These are phyloP conservation scores for Toxostoma redivivum DNA, from an alignment of 2,113 vertebrate species.

Conservation along the genomic window DNA sequence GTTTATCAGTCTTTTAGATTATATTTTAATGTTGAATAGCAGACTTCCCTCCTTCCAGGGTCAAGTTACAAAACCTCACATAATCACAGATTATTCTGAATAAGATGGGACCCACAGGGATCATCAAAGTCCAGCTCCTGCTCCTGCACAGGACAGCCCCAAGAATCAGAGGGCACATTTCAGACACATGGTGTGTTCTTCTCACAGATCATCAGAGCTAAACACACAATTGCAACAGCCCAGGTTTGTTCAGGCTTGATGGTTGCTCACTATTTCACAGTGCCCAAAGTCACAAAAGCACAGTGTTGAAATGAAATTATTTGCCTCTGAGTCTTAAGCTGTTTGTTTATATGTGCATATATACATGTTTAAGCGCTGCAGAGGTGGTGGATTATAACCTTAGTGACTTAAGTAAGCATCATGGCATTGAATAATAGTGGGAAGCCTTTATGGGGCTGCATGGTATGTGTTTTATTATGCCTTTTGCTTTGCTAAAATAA, in stretches of 20 bases:
- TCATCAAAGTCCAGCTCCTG: neutral
- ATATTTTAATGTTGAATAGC: slow-evolving; percentile 65
- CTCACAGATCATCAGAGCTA: slow-evolving; percentile 68
- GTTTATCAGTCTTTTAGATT: slow-evolving; percentile 62
- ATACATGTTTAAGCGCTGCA: neutral
- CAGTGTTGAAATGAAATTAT: slow-evolving; percentile 56
- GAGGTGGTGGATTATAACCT: slow-evolving; percentile 11
- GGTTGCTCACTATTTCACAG: slow-evolving; percentile 50
- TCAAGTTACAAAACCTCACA: slow-evolving; percentile 63
- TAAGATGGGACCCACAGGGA: neutral
- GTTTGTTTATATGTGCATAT: neutral
- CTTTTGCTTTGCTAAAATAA: neutral
- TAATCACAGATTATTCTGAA: neutral
- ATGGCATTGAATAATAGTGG: neutral
- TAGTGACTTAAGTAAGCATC: slow-evolving; percentile 49
- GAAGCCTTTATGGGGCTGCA: neutral
- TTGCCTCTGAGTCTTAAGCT: slow-evolving; percentile 25
- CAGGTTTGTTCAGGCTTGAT: slow-evolving; percentile 62
- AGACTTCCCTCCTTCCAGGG: slow-evolving; percentile 48
- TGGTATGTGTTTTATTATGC: neutral
- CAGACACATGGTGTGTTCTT: neutral
- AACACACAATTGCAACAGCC: slow-evolving; percentile 56
- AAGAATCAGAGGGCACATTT: neutral
- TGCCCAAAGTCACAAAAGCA: slow-evolving; percentile 35
- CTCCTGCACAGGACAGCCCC: neutral